Base-by-base conservation (phyloP, 2,888 invertebrate species). In the Euspilapteryx auroguttella region DNA sequence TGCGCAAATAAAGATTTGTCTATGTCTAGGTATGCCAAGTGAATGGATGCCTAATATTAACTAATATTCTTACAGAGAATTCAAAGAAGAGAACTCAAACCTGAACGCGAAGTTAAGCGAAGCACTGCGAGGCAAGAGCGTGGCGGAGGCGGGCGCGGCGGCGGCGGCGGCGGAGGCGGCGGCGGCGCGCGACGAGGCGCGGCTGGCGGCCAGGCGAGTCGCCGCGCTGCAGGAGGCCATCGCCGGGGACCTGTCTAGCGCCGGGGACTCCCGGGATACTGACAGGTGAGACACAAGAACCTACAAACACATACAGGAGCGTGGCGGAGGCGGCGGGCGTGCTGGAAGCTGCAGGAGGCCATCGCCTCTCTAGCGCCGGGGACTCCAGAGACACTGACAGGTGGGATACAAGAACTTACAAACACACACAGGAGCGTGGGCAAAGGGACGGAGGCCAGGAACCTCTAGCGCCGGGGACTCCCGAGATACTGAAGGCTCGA, bases 221-320 rank as follows among this genome's bases (percentile, higher is more conserved):
- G 86, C 93, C 25, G 94, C 94, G 50, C 73, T 97, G 37, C 95
- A 95, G 55, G 87, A 90, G 47, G 95, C 94, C 34, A 89, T 96
- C 55, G 92, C 94, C 40, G 94, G 89, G 1, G 91, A 90, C 45
- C 79, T 89, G 31, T 85, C 84, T 42, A 85, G 82, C 38, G 82
- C 83, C 2, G 82, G 79, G 21, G 82, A 83, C 47, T 82, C 82
- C 7, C 37, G 62, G 32, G 66, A 65, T 27, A 57, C 64, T 12
- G 86, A 86, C 44, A 85, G 84, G 83, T 83, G 45, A 27, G 27
- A 5, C 4, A 13, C 10, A 24, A 4, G 4, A n/a, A 13, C 5
- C 12, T 15, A 9, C 20, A 4, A 33, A 26, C 11, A 21, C 20
- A 22, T 29, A n/a, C n/a, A n/a, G n/a, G n/a, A n/a, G n/a, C n/a